phyloP scores from a whole-genome alignment of 2,888 invertebrate genomes.

The Agrypnus murinus region DNA sequence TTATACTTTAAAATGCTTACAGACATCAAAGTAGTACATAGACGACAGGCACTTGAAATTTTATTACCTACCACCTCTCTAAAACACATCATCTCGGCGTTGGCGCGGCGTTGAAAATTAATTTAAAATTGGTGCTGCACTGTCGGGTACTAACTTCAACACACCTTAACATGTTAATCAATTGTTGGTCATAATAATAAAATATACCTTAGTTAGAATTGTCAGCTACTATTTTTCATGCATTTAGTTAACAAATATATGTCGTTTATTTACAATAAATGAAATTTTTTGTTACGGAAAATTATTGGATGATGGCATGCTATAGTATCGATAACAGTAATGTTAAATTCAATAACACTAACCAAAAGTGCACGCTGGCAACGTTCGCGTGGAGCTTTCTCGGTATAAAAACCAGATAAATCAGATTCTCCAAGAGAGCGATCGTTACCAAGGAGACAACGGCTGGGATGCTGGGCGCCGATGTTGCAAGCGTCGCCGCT shows the following conservation, averaged over 20 bases:
- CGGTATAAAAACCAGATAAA: constrained; percentile 51
- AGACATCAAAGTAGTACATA: constrained; percentile 36
- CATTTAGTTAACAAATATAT: background rate
- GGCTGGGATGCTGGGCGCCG: constrained; percentile 50
- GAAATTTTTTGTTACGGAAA: too few species aligned
- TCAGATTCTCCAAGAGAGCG: constrained; percentile 45
- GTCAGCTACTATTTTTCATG: constrained; percentile 2
- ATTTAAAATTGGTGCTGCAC: constrained; percentile 27
- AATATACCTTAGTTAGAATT: constrained; percentile 12
- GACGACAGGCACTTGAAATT: constrained; percentile 29
- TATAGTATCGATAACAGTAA: constrained; percentile 30
- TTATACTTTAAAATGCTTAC: constrained; percentile 35
- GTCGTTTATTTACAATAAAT: too few species aligned
- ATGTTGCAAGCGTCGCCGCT: constrained; percentile 51
- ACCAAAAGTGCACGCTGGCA: constrained; percentile 18
- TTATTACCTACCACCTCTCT: constrained; percentile 36
- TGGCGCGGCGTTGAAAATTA: constrained; percentile 33
- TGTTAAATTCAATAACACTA: constrained; percentile 29
- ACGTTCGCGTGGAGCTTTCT: constrained; percentile 39
- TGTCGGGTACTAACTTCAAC: constrained; percentile 11
- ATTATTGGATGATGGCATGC: too few species aligned
- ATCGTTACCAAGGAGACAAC: constrained; percentile 50
- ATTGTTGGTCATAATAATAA: background rate
- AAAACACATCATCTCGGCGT: constrained; percentile 24
- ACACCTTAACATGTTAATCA: constrained; percentile 34